Evolutionary conservation across 30 jellyfish, hydroid and myxozoan genomes (phyloP), one percentile per base, ranked within the genome.

Genomic region (Nemopilema nomurai): DNA sequence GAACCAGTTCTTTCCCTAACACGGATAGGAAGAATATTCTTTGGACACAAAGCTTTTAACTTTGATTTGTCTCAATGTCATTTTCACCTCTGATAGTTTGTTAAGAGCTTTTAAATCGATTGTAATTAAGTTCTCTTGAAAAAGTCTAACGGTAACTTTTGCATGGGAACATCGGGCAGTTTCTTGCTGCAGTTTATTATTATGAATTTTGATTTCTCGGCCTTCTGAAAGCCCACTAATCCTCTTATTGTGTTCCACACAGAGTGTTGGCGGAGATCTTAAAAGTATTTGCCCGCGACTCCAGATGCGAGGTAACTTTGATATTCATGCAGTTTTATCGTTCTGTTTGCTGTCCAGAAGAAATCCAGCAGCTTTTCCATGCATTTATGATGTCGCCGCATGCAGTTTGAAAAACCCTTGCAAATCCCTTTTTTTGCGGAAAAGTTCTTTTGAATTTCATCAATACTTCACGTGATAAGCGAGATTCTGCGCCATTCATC

Each of bases 291-390:
- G 98, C 98, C 0, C 41, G 33, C 22, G 98, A 91, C 73, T 53
- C 65, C 31, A 75, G 96, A 65, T 91, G 98, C 62, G 98, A 86
- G 83, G 98, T 91, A 81, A 77, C 51, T 21, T 23, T 18, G 13
- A 74, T 41, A 17, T 7, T 28, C 7, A 17, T 8, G 27, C 7
- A 8, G 8, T 21, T 1, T 3, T 69, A 23, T 41, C 57, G 57
- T 13, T 41, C 6, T 41, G 6, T 41, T 41, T 41, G 6, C 57
- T 41, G 57, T 41, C 13, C 57, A 41, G 6, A 13, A 3, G 57
- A 41, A 41, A 13, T 41, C 57, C 6, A 3, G 57, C 57, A 41
- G 57, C 13, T 41, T 41, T 13, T 13, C 57, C 13, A 6, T 41
- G 9, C 6, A 3, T 41, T 41, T 41, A 3, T 6, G 13, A 41